These are phyloP conservation scores for Phallusia fumigata DNA, from an alignment of 23 tunicate species.

Conservation along the genomic window DNA sequence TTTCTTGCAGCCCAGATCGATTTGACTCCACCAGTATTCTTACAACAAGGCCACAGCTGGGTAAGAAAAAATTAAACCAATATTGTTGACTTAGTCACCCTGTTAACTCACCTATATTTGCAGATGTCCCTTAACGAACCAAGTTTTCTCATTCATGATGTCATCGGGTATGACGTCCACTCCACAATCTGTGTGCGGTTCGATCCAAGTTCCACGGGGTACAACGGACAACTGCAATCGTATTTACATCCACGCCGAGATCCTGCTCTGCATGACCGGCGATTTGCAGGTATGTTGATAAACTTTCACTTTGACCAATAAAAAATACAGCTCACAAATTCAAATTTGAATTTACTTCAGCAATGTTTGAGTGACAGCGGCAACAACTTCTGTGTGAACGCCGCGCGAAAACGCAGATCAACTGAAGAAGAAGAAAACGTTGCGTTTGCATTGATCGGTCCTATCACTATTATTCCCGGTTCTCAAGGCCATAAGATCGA, in stretches of 20 bases:
- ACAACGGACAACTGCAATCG: no score
- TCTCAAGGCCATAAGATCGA: background rate
- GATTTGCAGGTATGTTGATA: slow-evolving; percentile 2
- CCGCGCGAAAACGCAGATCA: slow-evolving; percentile 11
- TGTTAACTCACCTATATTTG: background rate
- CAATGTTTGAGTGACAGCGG: background rate
- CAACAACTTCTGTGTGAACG: slow-evolving; percentile 2
- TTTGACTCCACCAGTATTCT: background rate
- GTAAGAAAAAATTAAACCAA: no score
- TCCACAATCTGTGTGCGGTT: no score
- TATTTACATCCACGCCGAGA: background rate
- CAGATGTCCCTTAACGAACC: background rate
- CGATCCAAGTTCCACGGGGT: no score
- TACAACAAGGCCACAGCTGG: no score
- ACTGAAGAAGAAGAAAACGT: background rate
- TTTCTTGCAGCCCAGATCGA: slow-evolving; percentile 16
- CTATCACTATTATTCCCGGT: slow-evolving; percentile 9
- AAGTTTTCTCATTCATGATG: background rate
- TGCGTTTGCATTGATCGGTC: slow-evolving; percentile 10
- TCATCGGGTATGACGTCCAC: background rate
- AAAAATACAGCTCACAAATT: background rate
- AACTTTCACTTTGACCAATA: background rate
- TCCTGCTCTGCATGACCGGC: background rate
- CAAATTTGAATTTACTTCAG: background rate
- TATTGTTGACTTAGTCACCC: no score